phyloP scores from a whole-genome alignment of 2,113 vertebrate species.

The Mormoops blainvillei region DNA sequence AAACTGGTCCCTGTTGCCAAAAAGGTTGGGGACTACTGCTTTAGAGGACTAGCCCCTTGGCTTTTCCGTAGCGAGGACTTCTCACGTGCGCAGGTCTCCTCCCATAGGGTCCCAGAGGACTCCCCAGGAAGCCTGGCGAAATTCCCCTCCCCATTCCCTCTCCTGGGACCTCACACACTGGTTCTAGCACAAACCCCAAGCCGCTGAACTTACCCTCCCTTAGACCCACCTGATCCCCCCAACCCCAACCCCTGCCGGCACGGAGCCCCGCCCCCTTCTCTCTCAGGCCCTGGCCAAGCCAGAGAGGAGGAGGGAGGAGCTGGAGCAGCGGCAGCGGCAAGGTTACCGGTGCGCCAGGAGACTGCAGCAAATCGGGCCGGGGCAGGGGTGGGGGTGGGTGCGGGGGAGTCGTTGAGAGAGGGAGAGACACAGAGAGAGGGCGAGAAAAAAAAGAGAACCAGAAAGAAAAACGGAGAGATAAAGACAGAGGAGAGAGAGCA shows the following conservation, averaged over 20 bases:
- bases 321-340: slow-evolving; percentile 28
- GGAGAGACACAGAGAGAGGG: neutral
- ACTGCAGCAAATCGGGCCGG: slow-evolving; percentile 65
- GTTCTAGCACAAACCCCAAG: neutral
- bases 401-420: neutral
- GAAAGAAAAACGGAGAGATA: neutral
- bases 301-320: neutral
- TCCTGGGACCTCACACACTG: neutral
- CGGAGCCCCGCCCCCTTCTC: neutral
- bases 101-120: neutral
- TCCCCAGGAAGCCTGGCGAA: too few relatives aligned
- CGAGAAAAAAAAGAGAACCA: neutral
- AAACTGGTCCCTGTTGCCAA: too few relatives aligned
- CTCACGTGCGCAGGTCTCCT: neutral
- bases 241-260: fast-evolving
- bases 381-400: neutral
- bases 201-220: neutral
- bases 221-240: neutral
- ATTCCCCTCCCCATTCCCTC: neutral
- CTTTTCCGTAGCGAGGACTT: neutral
- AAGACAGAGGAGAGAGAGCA: neutral
- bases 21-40: too few relatives aligned
- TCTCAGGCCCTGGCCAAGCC: fast-evolving
- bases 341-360: slow-evolving; percentile 69
- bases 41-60: neutral